Percentiles rank a stretch among this genome's conserved stretches.
phyloP scores from a whole-genome alignment of 2,797 vertebrate genomes.

The Mico argentatus region DNA sequence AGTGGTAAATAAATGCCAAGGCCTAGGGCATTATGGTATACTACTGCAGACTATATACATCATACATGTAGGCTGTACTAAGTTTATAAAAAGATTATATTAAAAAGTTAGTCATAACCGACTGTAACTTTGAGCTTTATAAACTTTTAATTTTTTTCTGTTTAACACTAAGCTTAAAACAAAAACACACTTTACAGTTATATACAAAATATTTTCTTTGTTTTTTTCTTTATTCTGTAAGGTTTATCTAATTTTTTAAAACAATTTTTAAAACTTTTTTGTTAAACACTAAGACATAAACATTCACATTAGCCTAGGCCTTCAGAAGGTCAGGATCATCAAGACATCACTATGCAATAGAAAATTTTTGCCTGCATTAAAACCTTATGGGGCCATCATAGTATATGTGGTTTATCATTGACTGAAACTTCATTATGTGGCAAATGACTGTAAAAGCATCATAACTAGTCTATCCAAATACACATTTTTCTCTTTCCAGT shows the following conservation, averaged over 20 bases:
- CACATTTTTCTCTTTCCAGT: neutral
- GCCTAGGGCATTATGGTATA: neutral
- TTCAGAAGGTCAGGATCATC: neutral
- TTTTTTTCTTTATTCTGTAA: neutral
- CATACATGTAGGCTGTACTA: neutral
- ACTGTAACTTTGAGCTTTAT: neutral
- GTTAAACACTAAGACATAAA: neutral
- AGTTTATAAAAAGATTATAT: neutral
- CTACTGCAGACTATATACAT: neutral
- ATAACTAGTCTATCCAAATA: neutral
- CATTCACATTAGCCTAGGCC: neutral
- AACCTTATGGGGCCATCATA: neutral
- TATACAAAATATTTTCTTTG: too few species aligned
- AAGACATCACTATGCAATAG: neutral
- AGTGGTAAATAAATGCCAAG: neutral
- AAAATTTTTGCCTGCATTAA: neutral
- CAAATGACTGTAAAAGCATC: neutral
- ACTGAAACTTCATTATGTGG: neutral
- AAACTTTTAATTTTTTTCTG: neutral
- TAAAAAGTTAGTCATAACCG: neutral
- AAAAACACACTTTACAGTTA: too few species aligned
- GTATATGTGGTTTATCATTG: neutral
- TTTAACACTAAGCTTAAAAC: neutral
- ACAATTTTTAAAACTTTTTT: neutral
- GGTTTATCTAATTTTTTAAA: neutral